Percentiles rank a stretch among this genome's conserved stretches.
phyloP scores from a whole-genome alignment of 2,113 vertebrate genomes.

The Octodon degus region DNA sequence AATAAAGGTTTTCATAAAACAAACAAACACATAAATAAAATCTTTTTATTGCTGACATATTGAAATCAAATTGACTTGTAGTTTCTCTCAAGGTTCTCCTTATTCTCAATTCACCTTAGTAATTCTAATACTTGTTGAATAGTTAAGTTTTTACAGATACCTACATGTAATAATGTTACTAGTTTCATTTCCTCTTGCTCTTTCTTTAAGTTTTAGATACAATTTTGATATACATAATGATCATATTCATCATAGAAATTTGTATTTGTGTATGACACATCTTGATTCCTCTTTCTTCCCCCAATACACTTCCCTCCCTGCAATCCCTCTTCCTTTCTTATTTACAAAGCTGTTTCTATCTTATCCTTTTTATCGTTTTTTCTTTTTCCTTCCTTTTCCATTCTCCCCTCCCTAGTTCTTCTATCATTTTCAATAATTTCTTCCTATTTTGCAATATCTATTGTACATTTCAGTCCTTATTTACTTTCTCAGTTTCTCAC shows the following conservation, averaged over 20 bases:
- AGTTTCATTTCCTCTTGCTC: conserved; percentile 20
- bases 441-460: neutral
- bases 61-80: neutral
- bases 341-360: neutral
- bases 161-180: neutral
- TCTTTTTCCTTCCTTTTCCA: neutral
- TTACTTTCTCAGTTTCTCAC: neutral
- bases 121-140: neutral
- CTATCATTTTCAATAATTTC: neutral
- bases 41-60: neutral
- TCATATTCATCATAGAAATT: neutral
- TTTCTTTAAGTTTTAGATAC: neutral
- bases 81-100: neutral
- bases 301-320: neutral
- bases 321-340: neutral
- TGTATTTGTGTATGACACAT: neutral
- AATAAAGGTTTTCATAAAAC: neutral
- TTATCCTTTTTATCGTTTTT: neutral
- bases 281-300: neutral
- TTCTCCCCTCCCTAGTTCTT: neutral
- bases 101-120: neutral
- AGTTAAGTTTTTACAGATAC: neutral
- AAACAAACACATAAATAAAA: neutral
- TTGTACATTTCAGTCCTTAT: neutral
- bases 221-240: neutral